phyloP scores from a whole-genome alignment of 2,888 invertebrate species.

The Furcula furcula region DNA sequence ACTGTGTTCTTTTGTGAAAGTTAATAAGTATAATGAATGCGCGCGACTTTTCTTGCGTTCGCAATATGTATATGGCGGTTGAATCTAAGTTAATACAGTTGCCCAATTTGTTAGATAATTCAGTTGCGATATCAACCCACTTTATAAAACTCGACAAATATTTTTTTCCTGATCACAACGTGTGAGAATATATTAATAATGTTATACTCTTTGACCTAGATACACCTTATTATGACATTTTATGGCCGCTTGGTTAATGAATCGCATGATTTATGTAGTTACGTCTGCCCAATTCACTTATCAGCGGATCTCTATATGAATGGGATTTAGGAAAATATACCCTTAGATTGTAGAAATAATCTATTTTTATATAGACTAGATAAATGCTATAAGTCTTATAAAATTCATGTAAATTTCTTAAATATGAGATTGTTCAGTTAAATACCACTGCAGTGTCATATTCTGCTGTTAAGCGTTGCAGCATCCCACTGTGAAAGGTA shows the following conservation, averaged over 20 bases:
- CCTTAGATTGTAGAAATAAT: too few species aligned
- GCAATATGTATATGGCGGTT: slow-evolving; percentile 17
- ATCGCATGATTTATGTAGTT: too few species aligned
- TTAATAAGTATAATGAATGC: not conserved
- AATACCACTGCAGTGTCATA: too few species aligned
- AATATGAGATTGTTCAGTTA: too few species aligned
- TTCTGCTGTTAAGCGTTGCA: too few species aligned
- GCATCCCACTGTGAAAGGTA: too few species aligned
- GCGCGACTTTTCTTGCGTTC: not conserved
- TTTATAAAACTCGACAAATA: slow-evolving; percentile 21
- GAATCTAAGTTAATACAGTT: slow-evolving; percentile 20
- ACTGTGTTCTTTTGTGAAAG: slow-evolving; percentile 20
- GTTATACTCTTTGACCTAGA: not conserved
- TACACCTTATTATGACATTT: not conserved
- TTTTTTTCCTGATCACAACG: not conserved
- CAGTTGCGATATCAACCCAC: slow-evolving; percentile 31
- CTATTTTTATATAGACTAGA: too few species aligned
- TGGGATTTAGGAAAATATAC: too few species aligned
- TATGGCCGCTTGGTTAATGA: not conserved
- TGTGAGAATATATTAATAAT: not conserved
- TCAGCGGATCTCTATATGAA: too few species aligned
- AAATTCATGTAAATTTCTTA: too few species aligned
- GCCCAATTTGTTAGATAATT: slow-evolving; percentile 38
- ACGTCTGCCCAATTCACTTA: too few species aligned
- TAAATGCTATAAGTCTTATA: too few species aligned